Evolutionary conservation across 2,113 vertebrate genomes (phyloP).

Genomic region (Pimephales promelas): DNA sequence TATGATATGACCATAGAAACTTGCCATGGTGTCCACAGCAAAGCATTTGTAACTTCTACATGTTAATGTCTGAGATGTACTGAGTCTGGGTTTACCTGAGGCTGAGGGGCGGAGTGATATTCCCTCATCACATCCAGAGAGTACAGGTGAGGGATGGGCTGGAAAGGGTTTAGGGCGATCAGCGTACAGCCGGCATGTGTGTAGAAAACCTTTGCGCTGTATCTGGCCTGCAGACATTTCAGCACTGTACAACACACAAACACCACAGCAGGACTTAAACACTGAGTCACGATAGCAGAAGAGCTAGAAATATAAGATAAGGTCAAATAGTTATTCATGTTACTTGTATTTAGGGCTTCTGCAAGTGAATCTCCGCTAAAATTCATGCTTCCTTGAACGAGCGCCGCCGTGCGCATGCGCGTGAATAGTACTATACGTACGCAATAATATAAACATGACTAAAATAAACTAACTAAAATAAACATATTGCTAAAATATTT

Average conservation of each 20-base stretch:
- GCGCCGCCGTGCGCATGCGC: too few species aligned
- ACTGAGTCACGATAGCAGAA: neutral
- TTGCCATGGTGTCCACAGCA: neutral
- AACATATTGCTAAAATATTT: too few species aligned
- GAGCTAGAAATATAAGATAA: too few species aligned
- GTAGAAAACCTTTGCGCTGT: conserved; percentile 83
- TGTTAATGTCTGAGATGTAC: neutral
- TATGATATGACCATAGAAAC: neutral
- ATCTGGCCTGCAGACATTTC: conserved; percentile 94
- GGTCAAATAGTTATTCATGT: too few species aligned
- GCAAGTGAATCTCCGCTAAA: too few species aligned
- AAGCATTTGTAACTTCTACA: neutral
- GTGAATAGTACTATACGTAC: too few species aligned
- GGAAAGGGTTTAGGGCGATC: conserved; percentile 95
- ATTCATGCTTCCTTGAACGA: too few species aligned
- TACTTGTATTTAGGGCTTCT: too few species aligned
- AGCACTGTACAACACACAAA: conserved; percentile 77
- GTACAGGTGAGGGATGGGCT: conserved; percentile 85
- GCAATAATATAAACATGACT: too few species aligned
- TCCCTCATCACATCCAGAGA: conserved; percentile 86
- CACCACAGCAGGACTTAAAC: conserved; percentile 54
- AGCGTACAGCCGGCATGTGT: conserved; percentile 95
- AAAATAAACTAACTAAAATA: too few species aligned
- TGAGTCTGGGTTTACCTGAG: conserved; percentile 85
- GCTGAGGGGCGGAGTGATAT: conserved; percentile 83